A percentile compares a stretch with the other conserved stretches of the same genome.
Evolutionary conservation across 2,888 invertebrate species (phyloP).

Genomic region (Tenthredo scrophulariae): DNA sequence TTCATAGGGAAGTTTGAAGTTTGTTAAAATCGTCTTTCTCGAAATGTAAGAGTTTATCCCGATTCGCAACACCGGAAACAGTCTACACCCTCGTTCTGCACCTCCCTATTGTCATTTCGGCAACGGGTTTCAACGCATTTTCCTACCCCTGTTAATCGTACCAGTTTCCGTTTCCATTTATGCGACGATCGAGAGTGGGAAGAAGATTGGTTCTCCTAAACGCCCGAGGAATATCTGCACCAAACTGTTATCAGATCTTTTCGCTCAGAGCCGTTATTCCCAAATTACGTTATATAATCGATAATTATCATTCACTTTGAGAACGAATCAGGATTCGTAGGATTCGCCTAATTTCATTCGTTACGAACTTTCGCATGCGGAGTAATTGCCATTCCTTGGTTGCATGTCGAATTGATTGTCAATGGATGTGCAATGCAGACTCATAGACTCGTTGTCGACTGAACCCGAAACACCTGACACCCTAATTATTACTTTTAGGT

Average conservation of each 20-base stretch:
- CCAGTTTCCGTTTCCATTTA: slow-evolving; percentile 26
- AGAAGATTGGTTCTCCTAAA: slow-evolving; percentile 43
- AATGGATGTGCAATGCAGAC: no score
- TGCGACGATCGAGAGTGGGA: background rate
- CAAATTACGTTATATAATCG: background rate
- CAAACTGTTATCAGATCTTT: background rate
- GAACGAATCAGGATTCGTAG: background rate
- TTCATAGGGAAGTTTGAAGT: background rate
- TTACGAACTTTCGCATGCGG: background rate
- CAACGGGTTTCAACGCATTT: background rate
- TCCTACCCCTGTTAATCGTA: slow-evolving; percentile 29
- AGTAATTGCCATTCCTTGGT: background rate
- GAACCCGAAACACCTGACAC: slow-evolving; percentile 38
- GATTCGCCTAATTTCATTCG: background rate
- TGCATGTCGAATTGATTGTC: background rate
- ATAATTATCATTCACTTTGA: background rate
- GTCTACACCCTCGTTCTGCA: background rate
- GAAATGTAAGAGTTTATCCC: background rate
- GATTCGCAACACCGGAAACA: background rate
- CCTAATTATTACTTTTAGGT: slow-evolving; percentile 12
- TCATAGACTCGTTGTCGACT: background rate
- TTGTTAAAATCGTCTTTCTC: background rate
- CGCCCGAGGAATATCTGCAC: background rate
- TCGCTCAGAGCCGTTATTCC: background rate
- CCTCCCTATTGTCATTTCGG: slow-evolving; percentile 12